These are phyloP conservation scores for Aplysina aerophoba DNA, from an alignment of 37 sponge, comb jelly and placozoan species.

Conservation along the genomic window DNA sequence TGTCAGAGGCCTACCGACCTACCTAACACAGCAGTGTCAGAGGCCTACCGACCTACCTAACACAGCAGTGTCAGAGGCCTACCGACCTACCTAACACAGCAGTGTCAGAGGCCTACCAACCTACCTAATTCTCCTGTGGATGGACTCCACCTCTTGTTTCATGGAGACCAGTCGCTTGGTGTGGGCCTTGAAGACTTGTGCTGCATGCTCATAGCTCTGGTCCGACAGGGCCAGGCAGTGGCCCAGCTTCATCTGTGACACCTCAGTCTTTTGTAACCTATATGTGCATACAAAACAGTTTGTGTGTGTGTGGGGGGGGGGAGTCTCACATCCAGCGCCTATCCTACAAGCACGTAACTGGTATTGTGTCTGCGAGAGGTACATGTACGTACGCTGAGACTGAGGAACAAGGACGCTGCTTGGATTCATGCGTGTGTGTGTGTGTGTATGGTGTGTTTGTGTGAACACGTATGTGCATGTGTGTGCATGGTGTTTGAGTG, in stretches of 20 bases:
- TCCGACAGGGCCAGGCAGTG: not conserved
- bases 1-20: too few relatives aligned
- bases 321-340: conserved; percentile 34
- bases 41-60: too few relatives aligned
- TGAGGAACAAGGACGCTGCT: conserved; percentile 9
- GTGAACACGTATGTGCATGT: not conserved
- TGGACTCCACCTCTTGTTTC: conserved; percentile 10
- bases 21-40: too few relatives aligned
- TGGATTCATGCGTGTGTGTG: conserved; percentile 17
- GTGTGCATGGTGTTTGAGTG: not conserved
- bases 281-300: not conserved
- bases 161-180: not conserved
- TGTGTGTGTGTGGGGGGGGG: conserved; percentile 41
- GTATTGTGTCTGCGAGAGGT: too few relatives aligned
- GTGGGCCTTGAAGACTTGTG: conserved; percentile 1
- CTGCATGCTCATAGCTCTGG: not conserved
- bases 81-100: too few relatives aligned
- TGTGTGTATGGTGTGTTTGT: not conserved
- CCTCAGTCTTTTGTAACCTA: not conserved
- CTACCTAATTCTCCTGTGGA: conserved; percentile 28
- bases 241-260: not conserved
- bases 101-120: too few relatives aligned
- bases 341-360: conserved; percentile 42
- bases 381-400: conserved; percentile 34
- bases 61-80: too few relatives aligned